Percentiles rank a stretch among this genome's conserved stretches.
Conservation (phyloP, 1,140 invertebrate genomes). For the Acyrthosiphon pisum region DNA sequence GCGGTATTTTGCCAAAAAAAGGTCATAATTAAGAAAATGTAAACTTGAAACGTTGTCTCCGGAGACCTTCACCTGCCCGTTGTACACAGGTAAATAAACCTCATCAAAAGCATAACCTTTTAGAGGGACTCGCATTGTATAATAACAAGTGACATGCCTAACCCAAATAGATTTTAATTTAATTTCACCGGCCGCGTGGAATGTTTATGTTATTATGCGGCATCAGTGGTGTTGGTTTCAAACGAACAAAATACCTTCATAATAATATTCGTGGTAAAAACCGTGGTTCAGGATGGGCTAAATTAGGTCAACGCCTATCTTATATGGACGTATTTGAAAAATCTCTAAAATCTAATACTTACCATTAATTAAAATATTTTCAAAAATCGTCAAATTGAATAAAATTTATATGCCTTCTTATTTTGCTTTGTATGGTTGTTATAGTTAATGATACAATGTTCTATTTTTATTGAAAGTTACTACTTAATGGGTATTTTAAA, state of each 20-base stretch:
- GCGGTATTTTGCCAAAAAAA: not conserved
- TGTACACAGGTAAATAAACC: not conserved
- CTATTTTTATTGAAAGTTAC: too few species aligned
- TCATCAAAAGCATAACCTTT: not conserved
- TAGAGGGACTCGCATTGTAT: not conserved
- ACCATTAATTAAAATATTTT: too few species aligned
- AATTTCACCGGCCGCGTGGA: not conserved
- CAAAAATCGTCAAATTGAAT: too few species aligned
- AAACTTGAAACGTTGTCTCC: not conserved
- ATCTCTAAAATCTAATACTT: too few species aligned
- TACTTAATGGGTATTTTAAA: not conserved
- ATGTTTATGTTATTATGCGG: not conserved
- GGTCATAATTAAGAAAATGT: not conserved
- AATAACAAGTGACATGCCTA: not conserved
- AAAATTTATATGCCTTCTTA: not conserved
- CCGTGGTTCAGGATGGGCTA: not conserved
- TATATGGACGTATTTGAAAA: too few species aligned
- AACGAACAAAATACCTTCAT: not conserved
- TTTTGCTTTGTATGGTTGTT: not conserved
- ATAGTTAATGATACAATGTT: not conserved
- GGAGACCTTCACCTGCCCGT: not conserved
- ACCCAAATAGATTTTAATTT: constrained; percentile 7
- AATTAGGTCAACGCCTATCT: too few species aligned
- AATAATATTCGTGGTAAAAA: not conserved
- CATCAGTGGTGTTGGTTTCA: not conserved